A percentile compares a stretch with the other conserved stretches of the same genome.
phyloP scores from a whole-genome alignment of 2,888 invertebrate species.

The Lathronympha strigana region DNA sequence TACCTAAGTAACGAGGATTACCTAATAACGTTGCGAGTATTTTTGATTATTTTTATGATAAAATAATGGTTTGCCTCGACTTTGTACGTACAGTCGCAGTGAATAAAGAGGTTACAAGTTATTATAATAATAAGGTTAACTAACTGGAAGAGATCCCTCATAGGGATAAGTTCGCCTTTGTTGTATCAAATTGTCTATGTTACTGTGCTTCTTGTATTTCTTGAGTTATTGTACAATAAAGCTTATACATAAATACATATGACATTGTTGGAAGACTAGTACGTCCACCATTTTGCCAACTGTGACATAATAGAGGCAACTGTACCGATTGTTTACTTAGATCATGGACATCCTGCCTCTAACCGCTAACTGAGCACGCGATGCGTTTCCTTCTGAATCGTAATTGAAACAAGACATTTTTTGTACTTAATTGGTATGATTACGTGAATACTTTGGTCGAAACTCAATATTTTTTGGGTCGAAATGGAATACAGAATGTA shows the following conservation, averaged over 20 bases:
- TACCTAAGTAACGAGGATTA: slow-evolving; percentile 65
- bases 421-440: slow-evolving; percentile 20
- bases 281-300: not conserved
- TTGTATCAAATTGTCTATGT: no score
- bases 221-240: no score
- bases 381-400: slow-evolving; percentile 38
- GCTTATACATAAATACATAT: no score
- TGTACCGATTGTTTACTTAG: slow-evolving; percentile 44
- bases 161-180: no score
- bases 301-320: not conserved
- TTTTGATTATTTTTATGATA: slow-evolving; percentile 30
- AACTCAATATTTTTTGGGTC: slow-evolving; percentile 1
- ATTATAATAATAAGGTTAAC: no score
- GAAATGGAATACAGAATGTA: not conserved
- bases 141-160: no score
- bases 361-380: slow-evolving; percentile 48
- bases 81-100: slow-evolving; percentile 14
- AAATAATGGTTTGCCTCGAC: slow-evolving; percentile 22
- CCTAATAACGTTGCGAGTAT: slow-evolving; percentile 51
- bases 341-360: slow-evolving; percentile 51
- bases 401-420: slow-evolving; percentile 5
- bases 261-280: not conserved
- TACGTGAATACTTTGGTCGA: slow-evolving; percentile 8
- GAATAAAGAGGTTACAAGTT: slow-evolving; percentile 3
- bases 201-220: no score